Base-by-base conservation (phyloP, 2,888 invertebrate genomes). In the Orchesellides sinensis region DNA sequence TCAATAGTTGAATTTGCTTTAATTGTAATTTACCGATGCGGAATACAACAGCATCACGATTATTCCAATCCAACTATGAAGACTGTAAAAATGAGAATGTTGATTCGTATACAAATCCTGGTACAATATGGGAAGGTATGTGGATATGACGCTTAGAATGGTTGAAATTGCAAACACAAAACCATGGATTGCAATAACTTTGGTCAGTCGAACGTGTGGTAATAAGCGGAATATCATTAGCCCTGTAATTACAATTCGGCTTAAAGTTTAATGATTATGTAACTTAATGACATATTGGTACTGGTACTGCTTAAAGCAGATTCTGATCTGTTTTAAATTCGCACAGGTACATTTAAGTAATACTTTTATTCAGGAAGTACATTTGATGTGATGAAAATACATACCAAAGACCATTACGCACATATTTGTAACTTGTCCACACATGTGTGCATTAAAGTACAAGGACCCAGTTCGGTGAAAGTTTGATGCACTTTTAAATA, bases 41-140 rank as follows among this genome's bases (percentile, higher is more conserved):
- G 5, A 66, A 23, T n/a, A 66, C 1, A 45, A 12, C 2, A 47
- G 1, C 4, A 25, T 2, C 10, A 49, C 40, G 3, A 54, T 45
- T 2, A 68, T 19, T n/a, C 83, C 83, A 2, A 83, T 21, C 83
- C 79, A 80, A 40, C 69, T 68, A 17, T 83, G 83, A 17, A 83
- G 27, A 29, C 54, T 63, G 65, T 74, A 80, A 32, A 80, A 47
- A 29, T 83, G 80, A 21, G 23, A 8, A 1, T 27, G n/a, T 0
- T 17, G 17, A 14, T 35, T 14, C 0, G 61, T 66, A 27, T 61
- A 74, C 8, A 32, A 29, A 14, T 79, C 35, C 54, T 84, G 84
- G 32, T 65, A 35, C 2, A 25, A 4, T 27, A 66, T 47, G 0
- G 73, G 54, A 49, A 35, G 52, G 5, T 35, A 29, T 0, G 68